Evolutionary conservation across 2,113 vertebrate species (phyloP), one percentile per base, ranked within the genome.

Genomic region (Bucco capensis): DNA sequence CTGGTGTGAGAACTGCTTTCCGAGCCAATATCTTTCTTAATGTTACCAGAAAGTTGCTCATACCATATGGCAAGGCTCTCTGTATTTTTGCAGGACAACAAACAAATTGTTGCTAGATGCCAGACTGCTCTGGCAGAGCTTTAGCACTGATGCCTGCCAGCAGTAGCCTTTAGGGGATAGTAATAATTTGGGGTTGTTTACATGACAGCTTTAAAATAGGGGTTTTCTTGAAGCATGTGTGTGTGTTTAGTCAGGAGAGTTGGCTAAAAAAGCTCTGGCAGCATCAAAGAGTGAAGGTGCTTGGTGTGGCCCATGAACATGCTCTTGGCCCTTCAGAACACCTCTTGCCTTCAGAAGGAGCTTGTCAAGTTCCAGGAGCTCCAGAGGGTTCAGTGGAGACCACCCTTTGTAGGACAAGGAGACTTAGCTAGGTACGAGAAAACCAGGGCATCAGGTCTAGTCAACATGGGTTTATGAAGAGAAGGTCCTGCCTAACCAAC

Each of bases 31-130:
- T 56, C 90, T 97, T 96, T 91, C 92, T 90, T 92, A 93, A 94
- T n/a, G 72, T 95, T 97, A 96, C 93, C 96, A 93, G 91, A 89
- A 88, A 95, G 91, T 96, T 90, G 91, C 96, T 96, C 78, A 85
- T 97, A 95, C 92, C 95, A 96, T 94, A 96, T 97, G 96, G 94
- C 86, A 83, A 89, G 80, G 88, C 91, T 74, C 92, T 94, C 87
- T 92, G 86, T 88, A 90, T 92, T 95, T 95, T 94, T 96, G 94
- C 89, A 94, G 95, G 95, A 94, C 96, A 90, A 92, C 92, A 96
- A 97, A 96, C 95, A 96, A 96, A 95, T 92, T 95, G 92, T 96
- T 95, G 88, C 77, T 92, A 23, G 85, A 95, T 96, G 93, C 95
- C 96, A 96, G 87, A 93, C 95, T 94, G 89, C 73, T 92, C 92